A percentile compares a stretch with the other conserved stretches of the same genome.
Evolutionary conservation across 2,797 vertebrate genomes (phyloP).

Genomic region (Aldrovandia affinis): DNA sequence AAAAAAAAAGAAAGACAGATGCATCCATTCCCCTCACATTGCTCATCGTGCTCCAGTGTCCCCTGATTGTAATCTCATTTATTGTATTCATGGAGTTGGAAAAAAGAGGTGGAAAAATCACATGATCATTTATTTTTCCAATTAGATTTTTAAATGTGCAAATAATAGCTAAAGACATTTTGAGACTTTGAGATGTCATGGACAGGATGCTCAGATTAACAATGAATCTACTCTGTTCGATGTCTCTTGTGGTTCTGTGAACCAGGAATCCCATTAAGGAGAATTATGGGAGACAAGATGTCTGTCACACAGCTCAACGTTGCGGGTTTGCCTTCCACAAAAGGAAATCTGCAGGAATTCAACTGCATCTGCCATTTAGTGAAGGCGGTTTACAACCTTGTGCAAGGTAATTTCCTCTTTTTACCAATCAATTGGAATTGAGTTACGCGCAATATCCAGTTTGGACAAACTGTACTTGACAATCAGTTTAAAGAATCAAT

Average conservation of each 20-base stretch:
- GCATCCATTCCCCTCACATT: no score
- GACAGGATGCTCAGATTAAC: slow-evolving; percentile 15
- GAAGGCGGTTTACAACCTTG: neutral
- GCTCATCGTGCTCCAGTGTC: no score
- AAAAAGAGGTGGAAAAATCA: no score
- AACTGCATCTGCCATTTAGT: neutral
- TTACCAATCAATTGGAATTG: neutral
- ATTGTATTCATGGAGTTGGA: no score
- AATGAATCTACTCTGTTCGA: slow-evolving; percentile 18
- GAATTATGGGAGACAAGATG: slow-evolving; percentile 47
- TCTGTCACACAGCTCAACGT: slow-evolving; percentile 16
- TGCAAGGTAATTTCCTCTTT: slow-evolving; percentile 36
- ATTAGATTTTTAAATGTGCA: neutral
- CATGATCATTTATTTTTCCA: neutral
- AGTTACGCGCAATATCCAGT: neutral
- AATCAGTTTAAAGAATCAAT: neutral
- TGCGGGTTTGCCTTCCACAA: slow-evolving; percentile 19
- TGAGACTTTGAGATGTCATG: neutral
- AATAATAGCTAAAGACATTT: neutral
- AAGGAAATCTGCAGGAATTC: slow-evolving; percentile 9
- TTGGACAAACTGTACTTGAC: neutral
- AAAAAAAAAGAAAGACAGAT: no score
- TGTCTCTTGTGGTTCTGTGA: slow-evolving; percentile 18
- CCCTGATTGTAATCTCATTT: no score
- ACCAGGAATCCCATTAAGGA: slow-evolving; percentile 49